Evolutionary conservation across 2,888 invertebrate genomes (phyloP).

Genomic region (Ctena decussata): DNA sequence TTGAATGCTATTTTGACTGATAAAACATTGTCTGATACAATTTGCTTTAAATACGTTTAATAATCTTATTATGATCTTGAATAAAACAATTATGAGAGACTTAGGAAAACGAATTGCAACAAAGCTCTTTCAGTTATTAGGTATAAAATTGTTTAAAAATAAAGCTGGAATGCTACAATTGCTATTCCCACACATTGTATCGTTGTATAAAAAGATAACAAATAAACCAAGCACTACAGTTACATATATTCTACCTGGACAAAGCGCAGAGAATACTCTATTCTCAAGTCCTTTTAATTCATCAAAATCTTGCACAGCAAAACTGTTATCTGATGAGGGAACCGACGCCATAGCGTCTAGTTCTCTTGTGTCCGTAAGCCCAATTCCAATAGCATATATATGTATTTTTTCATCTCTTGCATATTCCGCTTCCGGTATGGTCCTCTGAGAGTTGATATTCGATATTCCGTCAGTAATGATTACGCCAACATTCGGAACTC

Average conservation of each 20-base stretch:
- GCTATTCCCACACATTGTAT: too few species aligned
- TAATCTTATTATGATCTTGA: too few species aligned
- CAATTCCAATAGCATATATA: conserved; percentile 73
- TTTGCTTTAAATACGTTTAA: too few species aligned
- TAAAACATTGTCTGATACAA: too few species aligned
- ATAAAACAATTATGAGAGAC: too few species aligned
- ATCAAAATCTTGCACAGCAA: conserved; percentile 65
- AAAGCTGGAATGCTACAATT: too few species aligned
- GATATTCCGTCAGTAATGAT: conserved; percentile 82
- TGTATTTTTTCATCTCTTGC: conserved; percentile 61
- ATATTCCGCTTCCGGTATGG: conserved; percentile 74
- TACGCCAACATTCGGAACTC: conserved; percentile 72
- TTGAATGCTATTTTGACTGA: too few species aligned
- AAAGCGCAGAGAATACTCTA: conserved; percentile 53
- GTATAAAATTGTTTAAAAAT: too few species aligned
- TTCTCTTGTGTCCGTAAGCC: conserved; percentile 70
- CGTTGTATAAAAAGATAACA: too few species aligned
- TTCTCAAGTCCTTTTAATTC: conserved; percentile 52
- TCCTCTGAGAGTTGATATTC: conserved; percentile 73
- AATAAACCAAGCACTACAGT: too few species aligned
- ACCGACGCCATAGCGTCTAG: conserved; percentile 70
- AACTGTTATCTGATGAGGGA: conserved; percentile 67
- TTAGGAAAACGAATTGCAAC: too few species aligned
- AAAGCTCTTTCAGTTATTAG: too few species aligned
- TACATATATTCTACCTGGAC: conserved; percentile 50